Percentiles rank a stretch among this genome's conserved stretches.
Conservation (phyloP, 2,113 vertebrate genomes). For the Cephalopholis sonnerati region DNA sequence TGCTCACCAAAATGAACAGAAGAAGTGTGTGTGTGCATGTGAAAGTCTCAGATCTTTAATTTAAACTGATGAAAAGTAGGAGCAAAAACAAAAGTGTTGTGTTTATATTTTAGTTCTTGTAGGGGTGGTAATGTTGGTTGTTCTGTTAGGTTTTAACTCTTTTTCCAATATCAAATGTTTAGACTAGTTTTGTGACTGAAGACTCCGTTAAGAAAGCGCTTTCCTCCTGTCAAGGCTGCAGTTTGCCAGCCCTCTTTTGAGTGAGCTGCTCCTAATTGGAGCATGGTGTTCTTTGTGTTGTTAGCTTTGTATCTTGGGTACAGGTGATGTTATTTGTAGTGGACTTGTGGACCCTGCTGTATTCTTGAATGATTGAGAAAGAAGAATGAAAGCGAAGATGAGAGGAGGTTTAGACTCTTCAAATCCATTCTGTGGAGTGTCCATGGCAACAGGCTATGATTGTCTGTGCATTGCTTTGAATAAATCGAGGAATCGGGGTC, state of each 20-base stretch:
- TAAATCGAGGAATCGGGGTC: conserved; percentile 34
- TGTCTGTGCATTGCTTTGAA: conserved; percentile 44
- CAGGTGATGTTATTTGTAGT: conserved; percentile 34
- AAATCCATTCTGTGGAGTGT: conserved; percentile 60
- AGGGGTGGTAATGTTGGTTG: background rate
- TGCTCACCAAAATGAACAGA: no score
- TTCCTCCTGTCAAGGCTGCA: conserved; percentile 25
- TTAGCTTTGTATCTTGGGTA: conserved; percentile 43
- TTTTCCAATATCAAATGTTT: background rate
- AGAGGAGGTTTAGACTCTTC: conserved; percentile 48
- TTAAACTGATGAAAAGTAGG: no score
- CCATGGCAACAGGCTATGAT: conserved; percentile 72
- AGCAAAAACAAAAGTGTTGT: no score
- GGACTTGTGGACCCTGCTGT: conserved; percentile 25
- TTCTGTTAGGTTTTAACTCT: background rate
- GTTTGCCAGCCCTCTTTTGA: conserved; percentile 8
- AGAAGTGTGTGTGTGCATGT: no score
- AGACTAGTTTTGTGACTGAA: background rate
- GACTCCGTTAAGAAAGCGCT: background rate
- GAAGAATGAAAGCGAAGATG: conserved; percentile 21
- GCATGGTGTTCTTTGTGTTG: conserved; percentile 42
- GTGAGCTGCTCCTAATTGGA: conserved; percentile 38
- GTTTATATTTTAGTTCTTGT: background rate
- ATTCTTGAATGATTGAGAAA: conserved; percentile 25
- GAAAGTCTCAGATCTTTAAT: no score